Evolutionary conservation across 2,113 vertebrate species (phyloP).

Genomic region (Rhipidura dahli): DNA sequence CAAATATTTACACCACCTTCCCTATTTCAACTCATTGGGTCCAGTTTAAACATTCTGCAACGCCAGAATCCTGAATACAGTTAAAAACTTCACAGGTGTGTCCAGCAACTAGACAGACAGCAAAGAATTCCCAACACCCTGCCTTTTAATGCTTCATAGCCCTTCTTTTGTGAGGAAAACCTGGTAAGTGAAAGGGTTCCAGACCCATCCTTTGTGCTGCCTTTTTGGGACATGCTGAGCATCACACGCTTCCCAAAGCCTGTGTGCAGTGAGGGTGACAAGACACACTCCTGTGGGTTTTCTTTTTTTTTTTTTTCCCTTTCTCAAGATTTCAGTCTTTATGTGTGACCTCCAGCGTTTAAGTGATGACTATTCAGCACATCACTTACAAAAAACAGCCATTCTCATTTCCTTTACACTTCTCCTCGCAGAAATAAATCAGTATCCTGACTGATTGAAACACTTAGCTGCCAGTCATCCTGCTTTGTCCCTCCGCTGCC

Average conservation of each 20-base stretch:
- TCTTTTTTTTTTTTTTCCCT: neutral
- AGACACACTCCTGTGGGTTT: neutral
- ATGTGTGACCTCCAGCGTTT: constrained; percentile 32
- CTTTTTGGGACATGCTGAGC: neutral
- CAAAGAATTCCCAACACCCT: constrained; percentile 4
- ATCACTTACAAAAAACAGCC: constrained; percentile 7
- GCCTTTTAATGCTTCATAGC: neutral
- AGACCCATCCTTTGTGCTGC: neutral
- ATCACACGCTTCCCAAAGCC: neutral
- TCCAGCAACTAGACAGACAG: neutral
- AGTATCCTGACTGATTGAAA: constrained; percentile 17
- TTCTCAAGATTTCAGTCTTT: constrained; percentile 14
- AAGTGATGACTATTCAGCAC: neutral
- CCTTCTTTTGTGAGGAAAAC: neutral
- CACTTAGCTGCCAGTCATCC: neutral
- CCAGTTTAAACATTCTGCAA: neutral
- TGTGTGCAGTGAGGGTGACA: neutral
- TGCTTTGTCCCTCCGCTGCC: neutral
- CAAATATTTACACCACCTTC: neutral
- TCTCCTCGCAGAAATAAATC: constrained; percentile 65
- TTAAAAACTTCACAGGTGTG: neutral
- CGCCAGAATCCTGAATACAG: neutral
- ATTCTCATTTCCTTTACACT: constrained; percentile 16
- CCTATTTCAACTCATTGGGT: neutral
- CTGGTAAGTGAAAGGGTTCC: neutral